Percentiles rank a stretch among this genome's conserved stretches.
These are phyloP conservation scores for Sebastes cheni DNA, from an alignment of 2,797 vertebrate species.

Conservation along the genomic window DNA sequence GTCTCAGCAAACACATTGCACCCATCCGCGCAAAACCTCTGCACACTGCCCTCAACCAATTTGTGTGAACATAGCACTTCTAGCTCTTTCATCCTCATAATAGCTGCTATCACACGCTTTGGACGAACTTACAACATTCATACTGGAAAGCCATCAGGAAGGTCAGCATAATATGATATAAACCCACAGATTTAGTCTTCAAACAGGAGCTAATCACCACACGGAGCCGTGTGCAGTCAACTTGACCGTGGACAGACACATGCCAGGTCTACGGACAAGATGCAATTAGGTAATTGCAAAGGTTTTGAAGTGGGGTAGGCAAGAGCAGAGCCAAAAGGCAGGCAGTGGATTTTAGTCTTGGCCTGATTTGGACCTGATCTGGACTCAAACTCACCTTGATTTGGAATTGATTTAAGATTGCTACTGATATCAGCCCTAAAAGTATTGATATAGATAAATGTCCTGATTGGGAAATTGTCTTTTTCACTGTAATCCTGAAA, in stretches of 20 bases:
- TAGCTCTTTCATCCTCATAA: neutral
- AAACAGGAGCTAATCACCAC: neutral
- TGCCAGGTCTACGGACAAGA: neutral
- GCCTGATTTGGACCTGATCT: neutral
- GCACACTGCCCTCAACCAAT: neutral
- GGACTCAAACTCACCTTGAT: neutral
- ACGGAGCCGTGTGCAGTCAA: neutral
- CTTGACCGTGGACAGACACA: neutral
- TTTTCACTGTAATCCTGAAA: neutral
- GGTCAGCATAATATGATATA: neutral
- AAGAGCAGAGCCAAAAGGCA: neutral
- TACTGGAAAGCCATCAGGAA: neutral
- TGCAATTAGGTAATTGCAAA: neutral
- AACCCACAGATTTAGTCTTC: neutral
- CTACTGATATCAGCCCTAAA: neutral
- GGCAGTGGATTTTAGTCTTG: neutral
- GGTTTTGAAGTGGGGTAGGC: neutral
- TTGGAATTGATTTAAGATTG: neutral
- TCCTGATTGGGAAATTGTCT: neutral
- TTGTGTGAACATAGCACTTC: too few species aligned
- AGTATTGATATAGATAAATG: neutral
- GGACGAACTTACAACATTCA: neutral
- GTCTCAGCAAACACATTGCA: neutral
- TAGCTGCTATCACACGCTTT: neutral
- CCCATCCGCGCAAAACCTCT: neutral